Evolutionary conservation across 2,113 vertebrate species (phyloP).

Genomic region (Coregonus clupeaformis): DNA sequence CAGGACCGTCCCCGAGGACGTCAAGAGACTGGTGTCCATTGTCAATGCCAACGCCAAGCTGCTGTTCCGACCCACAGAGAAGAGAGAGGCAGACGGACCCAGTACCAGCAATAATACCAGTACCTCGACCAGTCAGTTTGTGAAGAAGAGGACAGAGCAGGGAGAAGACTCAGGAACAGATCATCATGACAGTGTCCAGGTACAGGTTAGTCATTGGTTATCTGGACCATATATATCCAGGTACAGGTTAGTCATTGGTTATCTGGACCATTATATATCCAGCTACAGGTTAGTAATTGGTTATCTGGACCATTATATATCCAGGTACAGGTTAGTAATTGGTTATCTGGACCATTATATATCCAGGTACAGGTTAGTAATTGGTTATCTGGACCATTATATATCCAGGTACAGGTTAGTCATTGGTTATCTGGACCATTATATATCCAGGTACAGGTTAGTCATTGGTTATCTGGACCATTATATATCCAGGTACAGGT

Average conservation of each 20-base stretch:
- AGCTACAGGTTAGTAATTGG: conserved; percentile 49
- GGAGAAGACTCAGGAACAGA: conserved; percentile 45
- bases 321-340: too few relatives aligned
- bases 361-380: too few relatives aligned
- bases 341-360: too few relatives aligned
- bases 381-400: too few relatives aligned
- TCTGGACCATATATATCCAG: conserved; percentile 75
- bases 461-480: too few relatives aligned
- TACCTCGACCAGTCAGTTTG: neutral
- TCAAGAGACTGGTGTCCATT: conserved; percentile 89
- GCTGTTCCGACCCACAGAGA: conserved; percentile 77
- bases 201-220: conserved; percentile 69
- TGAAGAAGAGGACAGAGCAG: conserved; percentile 33
- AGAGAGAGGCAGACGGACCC: conserved; percentile 49
- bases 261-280: conserved; percentile 72
- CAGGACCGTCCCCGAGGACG: conserved; percentile 86
- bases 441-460: too few relatives aligned
- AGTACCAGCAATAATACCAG: conserved; percentile 12
- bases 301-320: too few relatives aligned
- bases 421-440: too few relatives aligned
- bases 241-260: conserved; percentile 65
- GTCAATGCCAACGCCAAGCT: conserved; percentile 90
- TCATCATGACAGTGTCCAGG: conserved; percentile 78
- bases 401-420: too few relatives aligned
- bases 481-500: too few relatives aligned